Evolutionary conservation across 2,113 vertebrate genomes (phyloP).

Genomic region (Sinosuthora webbiana): DNA sequence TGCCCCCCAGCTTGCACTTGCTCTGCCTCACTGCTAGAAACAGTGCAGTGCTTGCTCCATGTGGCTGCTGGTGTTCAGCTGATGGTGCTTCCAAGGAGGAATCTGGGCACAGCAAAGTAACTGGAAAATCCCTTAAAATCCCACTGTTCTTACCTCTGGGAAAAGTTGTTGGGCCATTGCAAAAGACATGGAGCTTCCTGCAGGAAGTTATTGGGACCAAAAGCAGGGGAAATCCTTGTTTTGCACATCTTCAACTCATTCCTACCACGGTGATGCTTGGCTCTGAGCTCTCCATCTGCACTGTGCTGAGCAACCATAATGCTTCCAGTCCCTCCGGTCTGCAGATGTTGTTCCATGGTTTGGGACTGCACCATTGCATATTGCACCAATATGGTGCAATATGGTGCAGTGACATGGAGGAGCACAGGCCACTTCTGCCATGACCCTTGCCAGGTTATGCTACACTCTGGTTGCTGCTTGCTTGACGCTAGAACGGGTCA

Average conservation of each 20-base stretch:
- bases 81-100: background rate
- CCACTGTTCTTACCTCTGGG: rapidly evolving
- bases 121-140: background rate
- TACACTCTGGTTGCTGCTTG: too few relatives aligned
- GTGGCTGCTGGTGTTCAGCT: too few relatives aligned
- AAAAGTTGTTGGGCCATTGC: background rate
- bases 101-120: background rate
- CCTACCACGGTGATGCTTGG: too few relatives aligned
- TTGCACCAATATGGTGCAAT: rapidly evolving
- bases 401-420: rapidly evolving
- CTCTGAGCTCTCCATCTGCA: rapidly evolving
- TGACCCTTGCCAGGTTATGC: too few relatives aligned
- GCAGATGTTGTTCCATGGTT: rapidly evolving
- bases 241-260: background rate
- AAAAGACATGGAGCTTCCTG: background rate
- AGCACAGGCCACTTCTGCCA: rapidly evolving
- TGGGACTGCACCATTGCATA: rapidly evolving
- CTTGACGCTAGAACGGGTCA: background rate
- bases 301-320: rapidly evolving
- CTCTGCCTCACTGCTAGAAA: background rate
- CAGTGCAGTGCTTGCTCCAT: rapidly evolving
- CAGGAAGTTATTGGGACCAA: background rate
- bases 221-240: background rate
- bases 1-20: rapidly evolving
- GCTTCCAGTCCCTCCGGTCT: background rate